Percentiles rank a stretch among this genome's conserved stretches.
Evolutionary conservation across 2,888 invertebrate species (phyloP).

Genomic region (Harpalus rubripes): DNA sequence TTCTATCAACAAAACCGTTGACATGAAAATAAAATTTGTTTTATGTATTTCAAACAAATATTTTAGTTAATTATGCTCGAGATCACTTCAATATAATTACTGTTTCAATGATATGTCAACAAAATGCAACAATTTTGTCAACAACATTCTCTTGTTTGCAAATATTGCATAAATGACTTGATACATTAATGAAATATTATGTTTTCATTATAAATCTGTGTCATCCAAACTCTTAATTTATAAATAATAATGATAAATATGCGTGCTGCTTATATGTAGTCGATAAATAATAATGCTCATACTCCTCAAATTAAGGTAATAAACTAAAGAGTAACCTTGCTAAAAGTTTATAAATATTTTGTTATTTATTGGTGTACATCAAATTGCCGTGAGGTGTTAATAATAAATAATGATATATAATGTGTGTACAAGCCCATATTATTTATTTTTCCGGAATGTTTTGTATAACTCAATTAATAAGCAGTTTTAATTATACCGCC

Average conservation of each 20-base stretch:
- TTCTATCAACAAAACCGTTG: slow-evolving; percentile 31
- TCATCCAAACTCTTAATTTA: background rate
- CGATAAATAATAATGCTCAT: slow-evolving; percentile 4
- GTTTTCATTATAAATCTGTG: slow-evolving; percentile 17
- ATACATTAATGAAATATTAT: slow-evolving; percentile 9
- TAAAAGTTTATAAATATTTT: slow-evolving; percentile 22
- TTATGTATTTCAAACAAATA: background rate
- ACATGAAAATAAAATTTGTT: slow-evolving; percentile 13
- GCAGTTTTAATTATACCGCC: slow-evolving; percentile 47
- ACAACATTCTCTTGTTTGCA: background rate
- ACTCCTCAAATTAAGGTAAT: slow-evolving; percentile 10
- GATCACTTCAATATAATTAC: slow-evolving; percentile 29
- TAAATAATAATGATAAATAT: slow-evolving; percentile 32
- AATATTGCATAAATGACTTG: slow-evolving; percentile 2
- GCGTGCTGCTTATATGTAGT: background rate
- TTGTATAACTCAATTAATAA: slow-evolving; percentile 49
- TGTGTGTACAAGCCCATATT: slow-evolving; percentile 35
- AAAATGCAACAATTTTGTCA: slow-evolving; percentile 20
- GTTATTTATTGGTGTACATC: slow-evolving; percentile 37
- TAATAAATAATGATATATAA: slow-evolving; percentile 47
- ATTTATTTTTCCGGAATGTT: slow-evolving; percentile 28
- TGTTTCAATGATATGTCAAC: slow-evolving; percentile 37
- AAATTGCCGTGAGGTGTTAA: slow-evolving; percentile 27
- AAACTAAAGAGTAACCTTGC: slow-evolving; percentile 24
- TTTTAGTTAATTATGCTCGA: slow-evolving; percentile 26